phyloP scores from a whole-genome alignment of 2,797 vertebrate genomes.

The Scolopax bukidnonensis region DNA sequence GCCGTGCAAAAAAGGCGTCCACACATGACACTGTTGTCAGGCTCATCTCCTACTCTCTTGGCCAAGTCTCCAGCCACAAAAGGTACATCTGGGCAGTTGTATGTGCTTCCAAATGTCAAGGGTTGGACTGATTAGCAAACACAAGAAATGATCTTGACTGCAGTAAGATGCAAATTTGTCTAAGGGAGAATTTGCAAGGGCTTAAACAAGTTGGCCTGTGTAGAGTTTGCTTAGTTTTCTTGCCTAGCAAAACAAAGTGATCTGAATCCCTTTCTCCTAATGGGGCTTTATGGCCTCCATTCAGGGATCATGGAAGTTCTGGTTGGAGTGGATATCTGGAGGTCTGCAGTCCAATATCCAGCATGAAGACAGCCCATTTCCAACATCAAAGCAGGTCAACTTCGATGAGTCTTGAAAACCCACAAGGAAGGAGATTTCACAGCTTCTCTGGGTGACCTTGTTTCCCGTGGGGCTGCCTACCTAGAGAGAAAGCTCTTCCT shows the following conservation, averaged over 20 bases:
- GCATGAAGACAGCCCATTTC: neutral
- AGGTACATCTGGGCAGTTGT: neutral
- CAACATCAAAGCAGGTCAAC: neutral
- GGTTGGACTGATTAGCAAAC: constrained; percentile 2
- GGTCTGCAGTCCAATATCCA: neutral
- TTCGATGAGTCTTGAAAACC: neutral
- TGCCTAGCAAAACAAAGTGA: neutral
- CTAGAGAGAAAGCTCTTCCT: neutral
- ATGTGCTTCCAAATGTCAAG: constrained; percentile 40
- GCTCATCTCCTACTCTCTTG: neutral
- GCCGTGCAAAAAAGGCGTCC: rapidly evolving
- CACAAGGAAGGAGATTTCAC: neutral
- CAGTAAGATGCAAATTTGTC: neutral
- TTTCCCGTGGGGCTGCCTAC: neutral
- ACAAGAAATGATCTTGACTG: neutral
- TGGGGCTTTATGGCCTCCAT: neutral
- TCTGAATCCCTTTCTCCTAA: neutral
- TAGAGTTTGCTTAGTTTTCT: neutral
- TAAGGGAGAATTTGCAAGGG: neutral
- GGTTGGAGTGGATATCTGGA: neutral
- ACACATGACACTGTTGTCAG: neutral
- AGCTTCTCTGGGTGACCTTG: neutral
- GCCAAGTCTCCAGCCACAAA: constrained; percentile 18
- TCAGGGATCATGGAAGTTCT: neutral
- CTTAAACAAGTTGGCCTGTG: neutral